Conservation (phyloP, 2,797 vertebrate genomes). For the Scomberomorus guttatus region DNA sequence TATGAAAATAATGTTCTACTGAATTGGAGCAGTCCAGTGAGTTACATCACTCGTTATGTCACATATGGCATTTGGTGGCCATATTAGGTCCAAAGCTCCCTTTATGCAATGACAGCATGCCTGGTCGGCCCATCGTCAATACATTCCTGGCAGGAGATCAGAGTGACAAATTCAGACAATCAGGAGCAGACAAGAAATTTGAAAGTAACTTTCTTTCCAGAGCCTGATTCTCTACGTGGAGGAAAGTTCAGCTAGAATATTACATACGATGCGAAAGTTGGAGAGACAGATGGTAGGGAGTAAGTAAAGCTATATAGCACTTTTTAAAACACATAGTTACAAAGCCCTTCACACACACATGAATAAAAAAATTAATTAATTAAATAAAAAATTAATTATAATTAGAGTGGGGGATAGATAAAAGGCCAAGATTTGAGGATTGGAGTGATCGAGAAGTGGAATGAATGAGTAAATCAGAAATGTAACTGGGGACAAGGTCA, state of each 20-base stretch:
- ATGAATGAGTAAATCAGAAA: too few species aligned
- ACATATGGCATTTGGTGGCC: conserved; percentile 13
- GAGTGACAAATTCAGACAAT: background rate
- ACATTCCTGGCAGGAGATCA: conserved; percentile 20
- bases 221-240: background rate
- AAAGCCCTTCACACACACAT: too few species aligned
- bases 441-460: too few species aligned
- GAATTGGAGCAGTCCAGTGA: conserved; percentile 2
- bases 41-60: conserved; percentile 42
- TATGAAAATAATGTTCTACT: conserved; percentile 24
- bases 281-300: background rate
- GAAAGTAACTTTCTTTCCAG: background rate
- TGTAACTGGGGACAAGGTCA: background rate
- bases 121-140: conserved; percentile 1
- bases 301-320: too few species aligned
- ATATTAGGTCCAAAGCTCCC: background rate
- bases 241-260: background rate
- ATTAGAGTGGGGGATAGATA: too few species aligned
- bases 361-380: too few species aligned
- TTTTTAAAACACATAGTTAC: too few species aligned
- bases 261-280: background rate
- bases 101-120: background rate
- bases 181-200: background rate
- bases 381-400: too few species aligned
- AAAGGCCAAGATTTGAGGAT: too few species aligned